Conservation (phyloP, 2,888 invertebrate genomes). For the Liposcelis brunnea region DNA sequence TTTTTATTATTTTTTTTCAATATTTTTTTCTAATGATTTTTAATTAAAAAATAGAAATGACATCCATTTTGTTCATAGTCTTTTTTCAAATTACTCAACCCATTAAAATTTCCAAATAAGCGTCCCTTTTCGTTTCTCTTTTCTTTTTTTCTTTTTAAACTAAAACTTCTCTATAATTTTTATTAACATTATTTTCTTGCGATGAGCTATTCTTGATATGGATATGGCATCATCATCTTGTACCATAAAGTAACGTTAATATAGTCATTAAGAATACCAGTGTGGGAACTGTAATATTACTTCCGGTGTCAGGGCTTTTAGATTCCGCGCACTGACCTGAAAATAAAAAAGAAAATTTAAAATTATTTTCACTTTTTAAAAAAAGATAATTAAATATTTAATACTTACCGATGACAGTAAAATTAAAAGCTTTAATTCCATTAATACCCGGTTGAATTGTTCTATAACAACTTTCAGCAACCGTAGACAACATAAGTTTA, state of each 20-base stretch:
- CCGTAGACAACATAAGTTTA: constrained; percentile 28
- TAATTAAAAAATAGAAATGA: too few species aligned
- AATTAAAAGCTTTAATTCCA: constrained; percentile 45
- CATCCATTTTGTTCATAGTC: too few species aligned
- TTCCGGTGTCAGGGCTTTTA: constrained; percentile 2
- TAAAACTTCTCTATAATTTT: too few species aligned
- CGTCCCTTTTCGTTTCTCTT: too few species aligned
- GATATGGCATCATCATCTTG: constrained; percentile 3
- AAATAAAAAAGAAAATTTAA: constrained; percentile 11
- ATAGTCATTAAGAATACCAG: background rate
- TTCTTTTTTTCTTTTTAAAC: too few species aligned
- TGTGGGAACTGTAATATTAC: background rate
- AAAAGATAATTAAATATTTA: background rate
- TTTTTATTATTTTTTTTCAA: too few species aligned
- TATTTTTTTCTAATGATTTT: too few species aligned
- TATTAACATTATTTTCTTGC: too few species aligned
- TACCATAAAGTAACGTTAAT: background rate
- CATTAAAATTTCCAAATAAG: too few species aligned
- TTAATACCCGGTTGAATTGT: constrained; percentile 32
- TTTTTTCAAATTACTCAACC: too few species aligned
- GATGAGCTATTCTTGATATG: too few species aligned
- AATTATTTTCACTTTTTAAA: background rate
- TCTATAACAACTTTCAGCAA: constrained; percentile 39
- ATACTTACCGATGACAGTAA: constrained; percentile 43
- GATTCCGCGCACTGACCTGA: constrained; percentile 18